Evolutionary conservation across 2,888 invertebrate species (phyloP).

Genomic region (Reticulitermes lucifugus): DNA sequence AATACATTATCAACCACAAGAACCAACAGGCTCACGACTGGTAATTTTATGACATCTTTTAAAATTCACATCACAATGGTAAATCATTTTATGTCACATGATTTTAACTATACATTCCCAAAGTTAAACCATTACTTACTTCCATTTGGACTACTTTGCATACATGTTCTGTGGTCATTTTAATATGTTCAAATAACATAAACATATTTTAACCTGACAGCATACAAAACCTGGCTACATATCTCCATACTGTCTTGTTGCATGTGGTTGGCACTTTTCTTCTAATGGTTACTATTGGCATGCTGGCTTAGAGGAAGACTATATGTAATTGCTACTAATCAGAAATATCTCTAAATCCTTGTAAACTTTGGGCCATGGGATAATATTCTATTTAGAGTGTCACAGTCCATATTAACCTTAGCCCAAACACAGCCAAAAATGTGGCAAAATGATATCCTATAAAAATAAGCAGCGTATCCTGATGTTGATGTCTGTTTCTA

Average conservation of each 20-base stretch:
- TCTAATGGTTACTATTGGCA: constrained; percentile 19
- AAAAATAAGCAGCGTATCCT: constrained; percentile 55
- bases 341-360: constrained; percentile 44
- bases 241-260: neutral
- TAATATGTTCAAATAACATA: neutral
- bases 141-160: neutral
- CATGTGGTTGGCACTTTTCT: constrained; percentile 23
- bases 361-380: constrained; percentile 49
- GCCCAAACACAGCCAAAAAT: constrained; percentile 55
- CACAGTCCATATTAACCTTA: constrained; percentile 48
- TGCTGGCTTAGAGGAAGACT: constrained; percentile 51
- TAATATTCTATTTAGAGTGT: constrained; percentile 43
- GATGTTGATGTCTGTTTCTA: constrained; percentile 47
- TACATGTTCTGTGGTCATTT: neutral
- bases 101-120: neutral
- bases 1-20: neutral
- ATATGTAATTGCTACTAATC: constrained; percentile 49
- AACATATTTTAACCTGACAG: neutral
- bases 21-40: neutral
- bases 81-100: neutral
- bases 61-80: neutral
- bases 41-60: neutral
- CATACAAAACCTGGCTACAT: neutral
- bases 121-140: neutral
- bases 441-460: constrained; percentile 55